Base-by-base conservation (phyloP, 37 sponge, comb jelly and placozoan species). In the Hormiphora californensis region DNA sequence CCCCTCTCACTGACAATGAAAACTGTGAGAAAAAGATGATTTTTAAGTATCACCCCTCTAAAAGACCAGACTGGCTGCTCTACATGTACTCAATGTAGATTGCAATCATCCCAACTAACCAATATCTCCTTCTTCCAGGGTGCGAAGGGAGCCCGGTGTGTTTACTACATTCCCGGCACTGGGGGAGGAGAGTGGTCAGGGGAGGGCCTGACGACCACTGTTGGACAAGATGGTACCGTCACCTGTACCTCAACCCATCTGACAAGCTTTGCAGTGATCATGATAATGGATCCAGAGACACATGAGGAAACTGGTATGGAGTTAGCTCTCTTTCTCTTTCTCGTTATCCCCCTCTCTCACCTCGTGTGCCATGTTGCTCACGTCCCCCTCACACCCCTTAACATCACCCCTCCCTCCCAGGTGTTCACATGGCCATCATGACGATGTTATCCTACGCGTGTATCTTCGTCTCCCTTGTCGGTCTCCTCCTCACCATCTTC, bases 221-320 rank as follows among this genome's bases (percentile, higher is more conserved):
- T 27, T 19, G 44, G 43, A 1, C 19, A 57, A 19, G 59, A n/a
- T 22, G 38, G 15, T 21, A 73, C 81, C 23, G 81, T 73, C n/a
- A 73, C 81, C 41, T 73, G 81, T 21, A 27, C 25, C 0, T 73
- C 81, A 4, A 3, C 25, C 43, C 81, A 73, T 46, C 40, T 73
- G 81, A 73, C 81, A 23, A 73, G 81, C 22, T 73, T 73, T 73
- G 41, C 81, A 2, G 81, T 73, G 12, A 73, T 73, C 27, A 73
- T 73, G 81, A 73, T 46, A n/a, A 73, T 73, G 5, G 81, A 73
- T 19, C 39, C 81, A 4, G 38, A 38, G 44, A 73, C 81, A 1
- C 7, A 19, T 15, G 35, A 36, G n/a, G n/a, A n/a, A n/a, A n/a
- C n/a, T n/a, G n/a, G n/a, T n/a, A n/a, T n/a, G n/a, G n/a, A n/a